Conservation (phyloP, 2,113 vertebrate genomes). For the Motacilla alba region DNA sequence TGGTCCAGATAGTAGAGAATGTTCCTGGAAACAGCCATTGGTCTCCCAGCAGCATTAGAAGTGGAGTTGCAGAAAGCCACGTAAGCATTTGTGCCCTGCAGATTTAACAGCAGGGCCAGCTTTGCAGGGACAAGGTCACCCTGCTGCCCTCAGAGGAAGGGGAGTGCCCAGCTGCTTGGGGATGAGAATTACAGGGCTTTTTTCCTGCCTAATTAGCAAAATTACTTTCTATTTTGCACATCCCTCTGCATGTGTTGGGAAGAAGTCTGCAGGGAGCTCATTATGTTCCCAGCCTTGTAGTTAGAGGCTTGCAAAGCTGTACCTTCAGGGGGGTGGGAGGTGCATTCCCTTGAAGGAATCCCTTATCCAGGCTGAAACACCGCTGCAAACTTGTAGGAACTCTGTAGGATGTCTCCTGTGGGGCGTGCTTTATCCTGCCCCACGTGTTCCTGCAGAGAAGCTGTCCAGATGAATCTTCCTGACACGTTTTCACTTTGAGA, state of each 20-base stretch:
- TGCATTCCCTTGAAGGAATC: neutral
- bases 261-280: constrained; percentile 44
- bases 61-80: neutral
- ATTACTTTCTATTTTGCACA: constrained; percentile 7
- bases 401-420: neutral
- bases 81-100: neutral
- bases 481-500: neutral
- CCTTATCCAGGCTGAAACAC: neutral
- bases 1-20: rapidly evolving
- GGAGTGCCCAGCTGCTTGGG: neutral
- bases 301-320: neutral
- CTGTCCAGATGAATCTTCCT: neutral
- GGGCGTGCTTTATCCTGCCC: neutral
- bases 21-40: neutral
- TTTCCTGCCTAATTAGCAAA: constrained; percentile 36
- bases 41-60: neutral
- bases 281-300: constrained; percentile 24
- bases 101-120: neutral
- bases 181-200: neutral
- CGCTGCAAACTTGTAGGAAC: neutral
- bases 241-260: neutral
- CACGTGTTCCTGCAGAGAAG: neutral
- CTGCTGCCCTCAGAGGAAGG: neutral
- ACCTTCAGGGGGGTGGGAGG: neutral
- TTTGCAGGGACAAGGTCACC: neutral